These are phyloP conservation scores for Cairina moschata DNA, from an alignment of 2,113 vertebrate species.

Conservation along the genomic window DNA sequence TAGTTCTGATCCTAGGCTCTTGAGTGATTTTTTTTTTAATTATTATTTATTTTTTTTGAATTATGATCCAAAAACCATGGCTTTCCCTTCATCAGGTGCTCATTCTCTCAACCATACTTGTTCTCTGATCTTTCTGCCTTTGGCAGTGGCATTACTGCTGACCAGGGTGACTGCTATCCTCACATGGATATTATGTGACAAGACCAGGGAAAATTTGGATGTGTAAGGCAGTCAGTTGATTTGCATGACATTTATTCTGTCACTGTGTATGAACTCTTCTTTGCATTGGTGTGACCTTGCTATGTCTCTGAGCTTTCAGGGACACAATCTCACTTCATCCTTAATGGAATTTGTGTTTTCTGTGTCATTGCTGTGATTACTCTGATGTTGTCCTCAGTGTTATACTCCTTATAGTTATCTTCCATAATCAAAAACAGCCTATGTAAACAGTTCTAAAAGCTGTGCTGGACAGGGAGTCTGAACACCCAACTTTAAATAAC, in stretches of 20 bases:
- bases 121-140: neutral
- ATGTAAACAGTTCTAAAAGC: neutral
- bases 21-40: neutral
- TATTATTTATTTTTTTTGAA: neutral
- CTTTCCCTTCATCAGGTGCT: neutral
- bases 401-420: neutral
- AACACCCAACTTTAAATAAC: neutral
- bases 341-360: neutral
- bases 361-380: neutral
- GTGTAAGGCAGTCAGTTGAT: neutral
- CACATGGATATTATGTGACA: neutral
- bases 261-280: neutral
- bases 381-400: neutral
- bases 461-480: neutral
- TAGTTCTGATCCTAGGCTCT: neutral
- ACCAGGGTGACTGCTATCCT: neutral
- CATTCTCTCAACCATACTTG: neutral
- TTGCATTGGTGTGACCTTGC: neutral
- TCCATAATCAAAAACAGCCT: neutral
- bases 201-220: neutral
- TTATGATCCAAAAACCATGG: neutral
- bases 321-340: neutral
- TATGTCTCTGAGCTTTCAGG: slow-evolving; percentile 21
- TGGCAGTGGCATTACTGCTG: neutral
- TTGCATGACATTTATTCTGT: neutral